A percentile compares a stretch with the other conserved stretches of the same genome.
Evolutionary conservation across 2,888 invertebrate species (phyloP).

Genomic region (Galeopsomyia nigrocyanea): DNA sequence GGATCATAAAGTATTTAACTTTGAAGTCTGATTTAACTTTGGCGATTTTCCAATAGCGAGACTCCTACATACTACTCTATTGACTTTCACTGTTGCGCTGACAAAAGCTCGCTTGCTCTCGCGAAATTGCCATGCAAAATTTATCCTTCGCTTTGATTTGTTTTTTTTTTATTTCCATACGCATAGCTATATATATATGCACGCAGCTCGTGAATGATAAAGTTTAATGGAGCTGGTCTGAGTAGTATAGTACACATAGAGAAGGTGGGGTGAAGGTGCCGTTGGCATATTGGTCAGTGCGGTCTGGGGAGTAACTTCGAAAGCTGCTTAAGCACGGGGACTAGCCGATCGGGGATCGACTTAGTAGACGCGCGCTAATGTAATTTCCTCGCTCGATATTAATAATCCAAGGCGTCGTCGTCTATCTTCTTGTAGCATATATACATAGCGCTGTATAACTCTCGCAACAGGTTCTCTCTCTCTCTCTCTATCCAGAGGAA

Average conservation of each 20-base stretch:
- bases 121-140: no score
- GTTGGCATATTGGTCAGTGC: slow-evolving; percentile 30
- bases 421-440: no score
- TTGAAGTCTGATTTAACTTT: slow-evolving; percentile 11
- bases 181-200: not conserved
- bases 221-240: slow-evolving; percentile 39
- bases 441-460: not conserved
- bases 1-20: slow-evolving; percentile 8
- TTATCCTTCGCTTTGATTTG: no score
- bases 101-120: no score
- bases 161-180: slow-evolving; percentile 26
- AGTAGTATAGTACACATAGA: no score
- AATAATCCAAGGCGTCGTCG: slow-evolving; percentile 41
- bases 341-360: slow-evolving; percentile 31
- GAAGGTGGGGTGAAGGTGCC: not conserved
- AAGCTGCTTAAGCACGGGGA: slow-evolving; percentile 37
- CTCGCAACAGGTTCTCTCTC: slow-evolving; percentile 40
- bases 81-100: no score
- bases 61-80: no score
- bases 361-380: slow-evolving; percentile 42
- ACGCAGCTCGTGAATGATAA: slow-evolving; percentile 35
- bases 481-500: slow-evolving; percentile 6
- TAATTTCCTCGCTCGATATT: slow-evolving; percentile 45
- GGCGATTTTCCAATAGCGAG: slow-evolving; percentile 1
- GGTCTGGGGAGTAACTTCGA: slow-evolving; percentile 18